Percentiles rank a stretch among this genome's conserved stretches.
phyloP scores from a whole-genome alignment of 2,888 invertebrate genomes.

The Pollenia amentaria region DNA sequence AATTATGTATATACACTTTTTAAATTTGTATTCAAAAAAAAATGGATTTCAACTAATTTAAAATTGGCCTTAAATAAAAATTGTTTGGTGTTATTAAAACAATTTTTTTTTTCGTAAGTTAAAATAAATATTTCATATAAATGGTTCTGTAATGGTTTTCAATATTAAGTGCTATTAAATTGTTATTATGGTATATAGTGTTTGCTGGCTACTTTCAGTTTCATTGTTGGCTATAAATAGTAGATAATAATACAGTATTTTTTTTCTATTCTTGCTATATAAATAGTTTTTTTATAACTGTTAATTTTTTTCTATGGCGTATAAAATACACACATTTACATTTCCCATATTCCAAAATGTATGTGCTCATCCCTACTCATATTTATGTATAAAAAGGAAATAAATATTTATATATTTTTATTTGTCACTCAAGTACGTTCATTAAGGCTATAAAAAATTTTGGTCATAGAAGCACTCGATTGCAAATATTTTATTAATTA shows the following conservation, averaged over 20 bases:
- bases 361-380: background rate
- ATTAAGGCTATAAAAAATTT: background rate
- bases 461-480: too few species aligned
- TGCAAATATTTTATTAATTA: too few species aligned
- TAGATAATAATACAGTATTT: background rate
- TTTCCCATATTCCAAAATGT: too few species aligned
- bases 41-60: background rate
- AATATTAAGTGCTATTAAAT: constrained; percentile 28
- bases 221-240: constrained; percentile 4
- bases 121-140: constrained; percentile 13
- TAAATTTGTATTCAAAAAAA: background rate
- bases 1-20: background rate
- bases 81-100: background rate
- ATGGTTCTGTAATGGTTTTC: constrained; percentile 1
- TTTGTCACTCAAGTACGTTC: constrained; percentile 69
- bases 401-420: constrained; percentile 64
- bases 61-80: background rate
- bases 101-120: background rate
- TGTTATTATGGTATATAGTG: background rate
- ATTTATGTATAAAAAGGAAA: background rate
- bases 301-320: background rate
- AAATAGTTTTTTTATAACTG: background rate
- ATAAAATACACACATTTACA: background rate
- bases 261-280: background rate
- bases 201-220: background rate